phyloP scores from a whole-genome alignment of 2,113 vertebrate genomes.

The Cinclus cinclus region DNA sequence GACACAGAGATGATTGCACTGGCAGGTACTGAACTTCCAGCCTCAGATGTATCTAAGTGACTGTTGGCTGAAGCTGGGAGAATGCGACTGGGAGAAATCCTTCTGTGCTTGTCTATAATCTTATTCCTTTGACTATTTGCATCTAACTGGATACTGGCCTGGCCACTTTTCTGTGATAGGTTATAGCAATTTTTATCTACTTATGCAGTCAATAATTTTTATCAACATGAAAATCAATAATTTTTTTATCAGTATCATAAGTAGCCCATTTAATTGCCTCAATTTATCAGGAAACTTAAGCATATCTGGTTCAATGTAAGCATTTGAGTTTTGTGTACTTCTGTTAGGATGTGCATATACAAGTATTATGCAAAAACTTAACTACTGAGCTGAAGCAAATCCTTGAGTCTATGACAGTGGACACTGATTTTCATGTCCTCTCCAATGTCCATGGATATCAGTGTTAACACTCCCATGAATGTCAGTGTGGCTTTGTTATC shows the following conservation, averaged over 20 bases:
- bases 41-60: background rate
- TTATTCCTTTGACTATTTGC: background rate
- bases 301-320: background rate
- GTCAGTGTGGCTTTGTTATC: background rate
- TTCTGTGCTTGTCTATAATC: background rate
- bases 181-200: background rate
- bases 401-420: background rate
- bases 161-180: background rate
- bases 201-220: background rate
- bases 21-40: background rate
- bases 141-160: background rate
- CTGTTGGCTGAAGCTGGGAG: background rate
- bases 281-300: background rate
- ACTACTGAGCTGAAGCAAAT: background rate
- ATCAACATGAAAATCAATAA: background rate
- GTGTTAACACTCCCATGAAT: background rate
- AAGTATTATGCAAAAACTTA: background rate
- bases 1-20: background rate
- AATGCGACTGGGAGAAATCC: background rate
- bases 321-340: background rate
- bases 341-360: background rate
- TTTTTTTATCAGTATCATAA: background rate
- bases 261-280: background rate
- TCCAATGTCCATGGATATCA: background rate
- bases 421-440: background rate